Percentiles rank a stretch among this genome's conserved stretches.
phyloP scores from a whole-genome alignment of 1,140 invertebrate genomes.

The Lanistes nyassanus region DNA sequence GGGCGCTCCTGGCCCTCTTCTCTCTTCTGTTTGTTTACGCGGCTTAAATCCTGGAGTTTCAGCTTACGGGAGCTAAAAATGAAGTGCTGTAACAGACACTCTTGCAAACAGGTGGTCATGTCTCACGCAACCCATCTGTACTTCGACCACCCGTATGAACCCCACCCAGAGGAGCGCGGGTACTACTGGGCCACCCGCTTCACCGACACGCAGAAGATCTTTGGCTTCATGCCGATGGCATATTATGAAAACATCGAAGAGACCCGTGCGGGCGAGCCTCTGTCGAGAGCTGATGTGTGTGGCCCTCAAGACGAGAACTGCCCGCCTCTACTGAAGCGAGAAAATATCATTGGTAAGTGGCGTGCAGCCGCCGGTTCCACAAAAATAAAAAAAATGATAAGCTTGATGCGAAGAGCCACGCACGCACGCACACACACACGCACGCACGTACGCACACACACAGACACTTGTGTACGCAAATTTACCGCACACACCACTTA shows the following conservation, averaged over 20 bases:
- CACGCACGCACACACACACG: too few relatives aligned
- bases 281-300: constrained; percentile 35
- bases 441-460: too few relatives aligned
- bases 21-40: too few relatives aligned
- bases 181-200: constrained; percentile 57
- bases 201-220: constrained; percentile 50
- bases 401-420: too few relatives aligned
- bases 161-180: constrained; percentile 60
- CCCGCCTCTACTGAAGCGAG: constrained; percentile 34
- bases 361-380: too few relatives aligned
- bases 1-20: too few relatives aligned
- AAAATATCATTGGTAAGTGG: constrained; percentile 54
- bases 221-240: constrained; percentile 49
- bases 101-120: constrained; percentile 52
- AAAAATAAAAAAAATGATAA: neutral
- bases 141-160: constrained; percentile 64
- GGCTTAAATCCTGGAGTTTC: too few relatives aligned
- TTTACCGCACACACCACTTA: too few relatives aligned
- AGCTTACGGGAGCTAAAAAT: too few relatives aligned
- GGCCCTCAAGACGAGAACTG: constrained; percentile 34
- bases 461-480: too few relatives aligned
- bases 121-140: constrained; percentile 59
- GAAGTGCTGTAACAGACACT: neutral
- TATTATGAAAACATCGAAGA: constrained; percentile 49
- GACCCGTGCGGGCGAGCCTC: constrained; percentile 27